Percentiles rank a stretch among this genome's conserved stretches.
Evolutionary conservation across 2,797 vertebrate species (phyloP).

Genomic region (Falco rusticolus): DNA sequence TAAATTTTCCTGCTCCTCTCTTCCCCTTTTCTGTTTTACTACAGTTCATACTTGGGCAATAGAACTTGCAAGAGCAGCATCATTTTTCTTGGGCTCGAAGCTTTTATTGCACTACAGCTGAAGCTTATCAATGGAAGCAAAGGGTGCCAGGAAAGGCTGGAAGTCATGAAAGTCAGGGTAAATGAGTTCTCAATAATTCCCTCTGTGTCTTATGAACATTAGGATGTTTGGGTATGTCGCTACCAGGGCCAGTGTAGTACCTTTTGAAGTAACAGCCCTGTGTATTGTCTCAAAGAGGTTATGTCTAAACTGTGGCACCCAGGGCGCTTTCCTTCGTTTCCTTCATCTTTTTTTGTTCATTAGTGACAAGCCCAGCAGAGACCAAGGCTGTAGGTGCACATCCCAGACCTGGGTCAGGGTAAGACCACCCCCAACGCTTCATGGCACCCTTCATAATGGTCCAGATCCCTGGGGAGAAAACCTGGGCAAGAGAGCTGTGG

Average conservation of each 20-base stretch:
- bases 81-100: not conserved
- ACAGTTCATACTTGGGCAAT: not conserved
- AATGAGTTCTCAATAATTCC: not conserved
- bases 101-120: conserved; percentile 3
- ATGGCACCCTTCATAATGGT: not conserved
- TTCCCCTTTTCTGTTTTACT: conserved; percentile 1
- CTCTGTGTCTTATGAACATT: not conserved
- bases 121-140: not conserved
- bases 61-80: not conserved
- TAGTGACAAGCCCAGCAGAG: not conserved
- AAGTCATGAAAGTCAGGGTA: not conserved
- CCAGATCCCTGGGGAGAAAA: not conserved
- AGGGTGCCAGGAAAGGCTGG: not conserved
- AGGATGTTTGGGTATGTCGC: not conserved
- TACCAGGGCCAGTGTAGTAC: no score
- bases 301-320: not conserved
- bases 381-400: not conserved
- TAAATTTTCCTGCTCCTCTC: conserved; percentile 18
- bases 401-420: not conserved
- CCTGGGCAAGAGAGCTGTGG: not conserved
- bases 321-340: not conserved
- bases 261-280: not conserved
- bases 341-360: not conserved
- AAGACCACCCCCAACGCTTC: not conserved
- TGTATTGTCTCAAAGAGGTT: not conserved